Evolutionary conservation across 2,888 invertebrate genomes (phyloP).

Genomic region (Pardosa pseudoannulata): DNA sequence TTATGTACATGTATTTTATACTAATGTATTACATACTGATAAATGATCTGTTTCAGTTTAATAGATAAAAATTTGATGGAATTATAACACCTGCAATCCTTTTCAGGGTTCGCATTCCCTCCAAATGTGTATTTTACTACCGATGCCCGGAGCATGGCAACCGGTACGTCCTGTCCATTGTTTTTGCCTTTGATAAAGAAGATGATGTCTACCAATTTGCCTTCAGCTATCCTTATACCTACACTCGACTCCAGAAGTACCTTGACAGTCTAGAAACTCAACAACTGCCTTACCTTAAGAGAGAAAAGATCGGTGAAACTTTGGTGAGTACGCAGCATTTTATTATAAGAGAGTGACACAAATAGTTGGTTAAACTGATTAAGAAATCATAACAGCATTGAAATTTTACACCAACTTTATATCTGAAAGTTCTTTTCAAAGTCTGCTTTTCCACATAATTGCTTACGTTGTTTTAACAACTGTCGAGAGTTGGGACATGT

Average conservation of each 20-base stretch:
- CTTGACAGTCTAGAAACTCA: slow-evolving; percentile 81
- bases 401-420: too few species aligned
- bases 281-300: slow-evolving; percentile 81
- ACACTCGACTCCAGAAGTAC: slow-evolving; percentile 91
- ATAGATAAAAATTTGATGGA: too few species aligned
- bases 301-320: slow-evolving; percentile 83
- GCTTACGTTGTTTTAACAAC: too few species aligned
- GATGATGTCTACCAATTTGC: slow-evolving; percentile 97
- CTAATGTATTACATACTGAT: too few species aligned
- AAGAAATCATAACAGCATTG: too few species aligned
- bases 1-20: too few species aligned
- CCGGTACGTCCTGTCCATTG: slow-evolving; percentile 93
- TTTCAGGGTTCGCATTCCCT: slow-evolving; percentile 86
- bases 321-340: slow-evolving; percentile 78
- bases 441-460: too few species aligned
- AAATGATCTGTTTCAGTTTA: too few species aligned
- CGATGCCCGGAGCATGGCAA: slow-evolving; percentile 89
- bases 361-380: too few species aligned
- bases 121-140: slow-evolving; percentile 93
- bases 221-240: slow-evolving; percentile 96
- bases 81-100: neutral
- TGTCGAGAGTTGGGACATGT: too few species aligned
- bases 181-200: slow-evolving; percentile 95
- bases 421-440: too few species aligned
- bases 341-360: neutral